Evolutionary conservation across 2,113 vertebrate species (phyloP), one percentile per base, ranked within the genome.

Genomic region (Sorex araneus): DNA sequence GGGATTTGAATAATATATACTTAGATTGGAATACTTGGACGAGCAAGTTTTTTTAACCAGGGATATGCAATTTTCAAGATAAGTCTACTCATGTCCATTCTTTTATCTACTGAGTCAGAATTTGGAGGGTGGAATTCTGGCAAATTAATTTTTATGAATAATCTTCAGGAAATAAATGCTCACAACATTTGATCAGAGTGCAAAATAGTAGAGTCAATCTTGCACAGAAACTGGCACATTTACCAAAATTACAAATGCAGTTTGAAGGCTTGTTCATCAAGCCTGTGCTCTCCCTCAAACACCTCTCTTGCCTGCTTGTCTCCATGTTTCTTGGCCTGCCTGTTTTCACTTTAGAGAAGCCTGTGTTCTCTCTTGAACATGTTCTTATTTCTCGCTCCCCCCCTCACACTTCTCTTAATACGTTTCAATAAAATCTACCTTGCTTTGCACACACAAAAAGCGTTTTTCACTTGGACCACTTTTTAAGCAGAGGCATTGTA

Each of bases 221-320:
- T 74, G 28, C 89, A 60, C 50, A 90, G 40, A 90, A 90, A 60
- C 75, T 95, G 69, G 4, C 10, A 60, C 12, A 69, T 30, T 34
- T 93, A 57, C 85, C 47, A 84, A 73, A 90, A 93, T 91, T 92
- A 83, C 19, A 91, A 86, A 50, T 88, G 23, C 6, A 43, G 69
- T 95, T 95, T 82, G 84, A 36, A 50, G 47, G 47, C 47, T 50
- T 57, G 47, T 13, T 50, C 47, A 12, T 50, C 47, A 50, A 50
- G 47, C 47, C 47, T 50, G 47, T 50, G 47, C 13, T 50, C 47
- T 50, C 40, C 40, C 40, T 40, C 40, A 40, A 40, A 40, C 40
- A 40, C 40, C 40, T 40, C 40, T 40, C 47, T 50, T 13, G 13
- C 47, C 13, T 50, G 47, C 47, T 50, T 10, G 47, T 50, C 47